phyloP scores from a whole-genome alignment of 2,113 vertebrate species.

The Caranx ignobilis region DNA sequence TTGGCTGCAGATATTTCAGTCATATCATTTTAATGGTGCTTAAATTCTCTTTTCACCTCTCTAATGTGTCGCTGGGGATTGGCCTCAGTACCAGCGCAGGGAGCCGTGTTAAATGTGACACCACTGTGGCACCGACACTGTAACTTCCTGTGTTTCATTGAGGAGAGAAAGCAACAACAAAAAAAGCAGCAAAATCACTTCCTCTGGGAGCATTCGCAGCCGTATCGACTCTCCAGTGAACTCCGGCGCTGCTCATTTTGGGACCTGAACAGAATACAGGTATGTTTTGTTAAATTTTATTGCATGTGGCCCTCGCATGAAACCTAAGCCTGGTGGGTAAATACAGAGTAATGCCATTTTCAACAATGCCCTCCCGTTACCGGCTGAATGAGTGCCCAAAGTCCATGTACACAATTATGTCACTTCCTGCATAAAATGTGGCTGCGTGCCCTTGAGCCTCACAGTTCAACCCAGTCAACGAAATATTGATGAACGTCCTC shows the following conservation, averaged over 20 bases:
- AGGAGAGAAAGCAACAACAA: slow-evolving; percentile 76
- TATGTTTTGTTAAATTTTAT: slow-evolving; percentile 88
- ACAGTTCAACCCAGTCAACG: slow-evolving; percentile 67
- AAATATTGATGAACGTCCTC: slow-evolving; percentile 64
- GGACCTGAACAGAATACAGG: slow-evolving; percentile 81
- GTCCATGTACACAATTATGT: slow-evolving; percentile 87
- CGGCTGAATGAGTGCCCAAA: slow-evolving; percentile 83
- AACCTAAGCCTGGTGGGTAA: slow-evolving; percentile 84
- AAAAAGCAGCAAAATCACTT: slow-evolving; percentile 74
- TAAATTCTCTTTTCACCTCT: slow-evolving; percentile 30
- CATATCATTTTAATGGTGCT: slow-evolving; percentile 8
- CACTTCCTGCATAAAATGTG: slow-evolving; percentile 90
- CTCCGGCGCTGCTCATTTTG: slow-evolving; percentile 67
- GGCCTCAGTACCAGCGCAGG: slow-evolving; percentile 1
- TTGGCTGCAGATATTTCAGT: slow-evolving; percentile 38
- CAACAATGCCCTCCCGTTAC: slow-evolving; percentile 90
- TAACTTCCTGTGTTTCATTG: slow-evolving; percentile 77
- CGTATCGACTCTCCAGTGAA: slow-evolving; percentile 84
- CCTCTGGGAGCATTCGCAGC: slow-evolving; percentile 80
- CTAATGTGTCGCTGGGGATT: slow-evolving; percentile 40
- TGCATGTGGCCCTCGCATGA: slow-evolving; percentile 84
- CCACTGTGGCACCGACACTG: slow-evolving; percentile 44
- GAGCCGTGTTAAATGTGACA: slow-evolving; percentile 47
- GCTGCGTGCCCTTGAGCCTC: slow-evolving; percentile 55
- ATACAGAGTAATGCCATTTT: slow-evolving; percentile 85